These are phyloP conservation scores for Scolopax bukidnonensis DNA, from an alignment of 2,797 vertebrate genomes.

Conservation along the genomic window DNA sequence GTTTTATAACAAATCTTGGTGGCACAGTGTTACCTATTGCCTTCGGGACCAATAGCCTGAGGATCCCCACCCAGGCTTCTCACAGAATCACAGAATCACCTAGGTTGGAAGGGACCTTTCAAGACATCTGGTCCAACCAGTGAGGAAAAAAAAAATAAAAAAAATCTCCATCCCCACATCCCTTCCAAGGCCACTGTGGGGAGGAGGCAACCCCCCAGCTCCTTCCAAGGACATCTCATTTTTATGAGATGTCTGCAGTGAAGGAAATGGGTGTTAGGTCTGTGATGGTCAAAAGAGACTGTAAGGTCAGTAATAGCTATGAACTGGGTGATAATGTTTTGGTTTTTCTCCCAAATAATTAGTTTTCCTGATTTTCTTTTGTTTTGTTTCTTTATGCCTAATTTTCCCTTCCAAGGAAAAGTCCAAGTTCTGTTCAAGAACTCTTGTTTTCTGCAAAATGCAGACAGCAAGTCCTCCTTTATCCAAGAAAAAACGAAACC, in stretches of 20 bases:
- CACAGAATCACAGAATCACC: no score
- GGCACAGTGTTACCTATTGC: fast-evolving
- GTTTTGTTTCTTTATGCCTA: neutral
- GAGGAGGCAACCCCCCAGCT: neutral
- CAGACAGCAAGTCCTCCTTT: neutral
- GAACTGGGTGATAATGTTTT: fast-evolving
- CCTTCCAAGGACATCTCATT: neutral
- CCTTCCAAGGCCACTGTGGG: neutral
- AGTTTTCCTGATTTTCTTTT: neutral
- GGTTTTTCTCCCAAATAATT: neutral
- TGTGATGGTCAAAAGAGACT: neutral
- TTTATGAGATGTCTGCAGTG: neutral
- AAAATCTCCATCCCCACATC: neutral
- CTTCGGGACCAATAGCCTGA: neutral
- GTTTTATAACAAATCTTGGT: neutral
- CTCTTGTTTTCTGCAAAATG: neutral
- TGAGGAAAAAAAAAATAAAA: no score
- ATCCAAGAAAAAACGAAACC: neutral
- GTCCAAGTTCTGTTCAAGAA: neutral
- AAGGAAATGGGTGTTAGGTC: neutral
- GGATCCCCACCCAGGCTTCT: neutral
- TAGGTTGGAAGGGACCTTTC: no score
- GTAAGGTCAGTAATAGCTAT: neutral
- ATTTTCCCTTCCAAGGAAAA: neutral
- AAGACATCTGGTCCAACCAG: no score